Base-by-base conservation (phyloP, 2,888 invertebrate species). In the Pharmacophagus antenor region DNA sequence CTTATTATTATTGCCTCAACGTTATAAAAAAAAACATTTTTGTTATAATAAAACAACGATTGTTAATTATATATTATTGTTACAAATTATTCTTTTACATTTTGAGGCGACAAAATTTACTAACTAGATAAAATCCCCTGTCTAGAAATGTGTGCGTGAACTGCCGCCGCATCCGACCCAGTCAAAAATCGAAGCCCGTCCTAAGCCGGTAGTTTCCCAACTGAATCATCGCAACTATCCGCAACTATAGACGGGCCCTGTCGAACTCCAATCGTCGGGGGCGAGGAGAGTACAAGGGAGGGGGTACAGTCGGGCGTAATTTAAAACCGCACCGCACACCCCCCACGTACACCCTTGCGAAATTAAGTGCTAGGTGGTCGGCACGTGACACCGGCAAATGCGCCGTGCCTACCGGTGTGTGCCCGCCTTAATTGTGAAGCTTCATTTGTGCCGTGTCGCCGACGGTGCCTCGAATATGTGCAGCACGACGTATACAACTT, bases 351-450 rank as follows among this genome's bases (percentile, higher is more conserved):
- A 72, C 81, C 80, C 79, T 71, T 67, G 74, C 79, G 79, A 86
- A 88, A 89, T 88, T 87, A 88, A 88, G 88, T 88, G 86, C 79
- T 82, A 85, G 81, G 76, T 79, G 82, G 78, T 78, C 75, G 83
- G 75, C 75, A 82, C 85, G 88, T 88, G 89, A 89, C 89, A 85
- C 80, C 84, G 78, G 87, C 86, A 87, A 88, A 88, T 88, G 87
- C 80, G 79, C 76, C 73, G 77, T 79, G 79, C 82, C 82, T 85
- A 80, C 71, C 73, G 73, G 79, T 82, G 82, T 84, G 79, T 82
- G 76, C 80, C 73, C 77, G 79, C 83, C 85, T 85, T 87, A 84
- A 87, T 88, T 85, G 83, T 83, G 75, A 78, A 77, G 80, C 82
- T 82, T 80, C 85, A 85, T 88, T 85, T 85, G 82, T 84, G 74